Conservation (phyloP, 2,888 invertebrate species). For the Caenorhabditis sp. region DNA sequence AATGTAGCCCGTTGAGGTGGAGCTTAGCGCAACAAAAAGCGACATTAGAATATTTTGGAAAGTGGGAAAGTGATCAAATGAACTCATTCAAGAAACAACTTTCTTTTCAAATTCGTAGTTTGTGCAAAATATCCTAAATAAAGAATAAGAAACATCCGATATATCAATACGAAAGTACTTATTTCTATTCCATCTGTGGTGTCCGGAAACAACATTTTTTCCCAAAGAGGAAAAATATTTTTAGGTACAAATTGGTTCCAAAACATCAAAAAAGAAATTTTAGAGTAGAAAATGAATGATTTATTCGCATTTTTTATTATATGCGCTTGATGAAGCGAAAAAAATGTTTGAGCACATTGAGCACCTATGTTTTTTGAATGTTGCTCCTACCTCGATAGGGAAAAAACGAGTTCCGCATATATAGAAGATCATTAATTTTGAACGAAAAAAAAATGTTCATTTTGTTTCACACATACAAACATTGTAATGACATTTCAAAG, state of each 20-base stretch:
- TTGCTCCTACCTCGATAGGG: neutral
- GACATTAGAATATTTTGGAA: too few species aligned
- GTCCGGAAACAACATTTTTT: neutral
- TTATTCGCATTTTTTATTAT: slow-evolving; percentile 35
- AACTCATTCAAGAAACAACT: too few species aligned
- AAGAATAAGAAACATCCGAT: neutral
- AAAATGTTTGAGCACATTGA: neutral
- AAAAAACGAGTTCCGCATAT: neutral
- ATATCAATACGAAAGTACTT: neutral
- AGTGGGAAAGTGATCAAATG: too few species aligned
- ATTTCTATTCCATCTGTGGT: neutral
- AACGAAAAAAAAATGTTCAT: neutral
- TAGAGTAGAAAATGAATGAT: slow-evolving; percentile 15
- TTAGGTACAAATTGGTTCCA: neutral
- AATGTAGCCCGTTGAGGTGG: neutral
- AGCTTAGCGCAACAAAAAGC: too few species aligned
- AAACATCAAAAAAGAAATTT: neutral
- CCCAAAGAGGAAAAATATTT: neutral
- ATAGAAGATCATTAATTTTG: neutral
- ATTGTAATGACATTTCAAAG: neutral
- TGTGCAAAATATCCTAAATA: too few species aligned
- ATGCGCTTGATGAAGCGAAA: slow-evolving; percentile 26
- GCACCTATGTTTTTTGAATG: neutral
- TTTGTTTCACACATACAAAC: neutral
- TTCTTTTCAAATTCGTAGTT: too few species aligned